phyloP scores from a whole-genome alignment of 1,140 invertebrate genomes.

The Eueides isabella region DNA sequence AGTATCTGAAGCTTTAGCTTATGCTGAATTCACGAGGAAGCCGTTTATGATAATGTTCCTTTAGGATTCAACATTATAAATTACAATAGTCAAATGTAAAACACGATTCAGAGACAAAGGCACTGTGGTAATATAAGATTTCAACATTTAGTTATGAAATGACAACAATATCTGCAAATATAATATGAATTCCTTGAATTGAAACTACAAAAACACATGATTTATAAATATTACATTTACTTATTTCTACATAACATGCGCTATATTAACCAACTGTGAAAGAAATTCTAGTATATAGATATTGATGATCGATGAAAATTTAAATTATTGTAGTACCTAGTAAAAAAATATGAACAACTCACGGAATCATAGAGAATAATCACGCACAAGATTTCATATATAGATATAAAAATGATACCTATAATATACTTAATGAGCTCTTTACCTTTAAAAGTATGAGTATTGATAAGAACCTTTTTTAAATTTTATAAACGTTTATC shows the following conservation, averaged over 20 bases:
- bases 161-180: slow-evolving; percentile 25
- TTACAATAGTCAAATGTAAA: slow-evolving; percentile 50
- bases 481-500: no score
- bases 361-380: no score
- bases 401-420: no score
- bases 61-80: slow-evolving; percentile 49
- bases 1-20: slow-evolving; percentile 36
- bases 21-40: slow-evolving; percentile 48
- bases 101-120: slow-evolving; percentile 36
- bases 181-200: background rate
- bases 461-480: no score
- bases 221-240: background rate
- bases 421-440: no score
- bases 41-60: slow-evolving; percentile 52
- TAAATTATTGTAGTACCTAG: background rate
- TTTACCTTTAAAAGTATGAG: no score
- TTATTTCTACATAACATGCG: background rate
- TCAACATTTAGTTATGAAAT: slow-evolving; percentile 39
- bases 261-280: background rate
- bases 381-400: no score
- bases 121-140: slow-evolving; percentile 36
- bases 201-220: background rate
- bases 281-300: background rate
- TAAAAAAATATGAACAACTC: no score
- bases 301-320: background rate